A percentile compares a stretch with the other conserved stretches of the same genome.
These are phyloP conservation scores for Pandemis corylana DNA, from an alignment of 2,888 invertebrate species.

Conservation along the genomic window DNA sequence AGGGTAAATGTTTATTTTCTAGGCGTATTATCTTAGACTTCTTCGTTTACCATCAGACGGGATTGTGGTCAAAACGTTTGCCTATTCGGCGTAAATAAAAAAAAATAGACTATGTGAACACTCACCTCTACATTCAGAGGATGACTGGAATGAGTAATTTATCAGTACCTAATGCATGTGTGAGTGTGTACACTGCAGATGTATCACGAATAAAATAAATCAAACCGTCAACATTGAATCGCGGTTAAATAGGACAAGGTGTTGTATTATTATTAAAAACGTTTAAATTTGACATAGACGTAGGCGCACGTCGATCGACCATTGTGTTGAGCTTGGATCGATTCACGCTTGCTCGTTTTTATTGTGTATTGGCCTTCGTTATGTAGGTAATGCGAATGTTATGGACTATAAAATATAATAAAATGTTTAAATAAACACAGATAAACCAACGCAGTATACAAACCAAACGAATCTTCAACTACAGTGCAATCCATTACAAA, in stretches of 20 bases:
- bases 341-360: conserved; percentile 49
- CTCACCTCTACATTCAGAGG: neutral
- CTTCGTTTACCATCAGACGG: no score
- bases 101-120: neutral
- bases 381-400: conserved; percentile 45
- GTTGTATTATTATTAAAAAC: conserved; percentile 55
- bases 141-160: neutral
- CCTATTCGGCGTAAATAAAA: no score
- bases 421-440: conserved; percentile 1
- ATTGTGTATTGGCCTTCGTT: conserved; percentile 46
- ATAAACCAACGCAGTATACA: neutral
- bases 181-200: conserved; percentile 44
- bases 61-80: no score
- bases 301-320: conserved; percentile 58
- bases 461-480: neutral
- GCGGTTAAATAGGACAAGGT: conserved; percentile 62
- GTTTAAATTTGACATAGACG: conserved; percentile 47
- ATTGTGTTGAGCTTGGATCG: conserved; percentile 58
- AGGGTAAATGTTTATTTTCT: no score
- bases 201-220: conserved; percentile 61
- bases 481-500: neutral
- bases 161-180: neutral
- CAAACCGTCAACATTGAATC: conserved; percentile 57
- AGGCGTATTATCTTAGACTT: no score
- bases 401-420: conserved; percentile 23